Percentiles rank a stretch among this genome's conserved stretches.
phyloP scores from a whole-genome alignment of 2,113 vertebrate species.

The Uria aalge region DNA sequence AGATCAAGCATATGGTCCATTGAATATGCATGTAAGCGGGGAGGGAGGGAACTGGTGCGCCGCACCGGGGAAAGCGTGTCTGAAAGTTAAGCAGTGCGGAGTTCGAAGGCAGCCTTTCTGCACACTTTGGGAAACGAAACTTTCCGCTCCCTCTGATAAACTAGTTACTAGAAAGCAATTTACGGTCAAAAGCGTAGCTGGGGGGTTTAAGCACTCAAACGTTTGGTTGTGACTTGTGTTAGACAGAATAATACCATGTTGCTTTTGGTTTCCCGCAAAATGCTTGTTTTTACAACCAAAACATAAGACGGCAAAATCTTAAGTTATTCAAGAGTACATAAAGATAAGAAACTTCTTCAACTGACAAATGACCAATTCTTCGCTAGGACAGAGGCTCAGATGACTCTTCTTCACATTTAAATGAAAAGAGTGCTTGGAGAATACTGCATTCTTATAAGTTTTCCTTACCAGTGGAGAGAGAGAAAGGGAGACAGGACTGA shows the following conservation, averaged over 20 bases:
- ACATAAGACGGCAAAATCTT: not conserved
- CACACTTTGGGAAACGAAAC: not conserved
- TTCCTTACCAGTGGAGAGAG: conserved; percentile 33
- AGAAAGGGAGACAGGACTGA: not conserved
- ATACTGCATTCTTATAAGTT: conserved; percentile 33
- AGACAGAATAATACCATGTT: not conserved
- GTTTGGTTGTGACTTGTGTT: not conserved
- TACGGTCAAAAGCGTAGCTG: not conserved
- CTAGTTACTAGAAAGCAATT: not conserved
- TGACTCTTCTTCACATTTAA: conserved; percentile 43
- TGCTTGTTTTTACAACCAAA: not conserved
- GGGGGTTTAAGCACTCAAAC: not conserved
- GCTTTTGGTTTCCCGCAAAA: not conserved
- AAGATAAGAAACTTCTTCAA: conserved; percentile 18
- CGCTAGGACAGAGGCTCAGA: not conserved
- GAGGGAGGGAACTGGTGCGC: not conserved
- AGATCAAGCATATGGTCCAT: conserved; percentile 52
- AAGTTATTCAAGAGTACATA: not conserved
- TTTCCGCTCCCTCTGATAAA: not conserved
- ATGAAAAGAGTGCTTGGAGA: conserved; percentile 30
- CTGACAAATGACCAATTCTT: conserved; percentile 28
- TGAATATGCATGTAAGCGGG: conserved; percentile 37
- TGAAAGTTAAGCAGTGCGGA: not conserved
- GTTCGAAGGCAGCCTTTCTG: not conserved
- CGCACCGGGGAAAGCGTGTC: not conserved